Evolutionary conservation across 2,888 invertebrate genomes (phyloP), one percentile per base, ranked within the genome.

Genomic region (Cantharis nigra): DNA sequence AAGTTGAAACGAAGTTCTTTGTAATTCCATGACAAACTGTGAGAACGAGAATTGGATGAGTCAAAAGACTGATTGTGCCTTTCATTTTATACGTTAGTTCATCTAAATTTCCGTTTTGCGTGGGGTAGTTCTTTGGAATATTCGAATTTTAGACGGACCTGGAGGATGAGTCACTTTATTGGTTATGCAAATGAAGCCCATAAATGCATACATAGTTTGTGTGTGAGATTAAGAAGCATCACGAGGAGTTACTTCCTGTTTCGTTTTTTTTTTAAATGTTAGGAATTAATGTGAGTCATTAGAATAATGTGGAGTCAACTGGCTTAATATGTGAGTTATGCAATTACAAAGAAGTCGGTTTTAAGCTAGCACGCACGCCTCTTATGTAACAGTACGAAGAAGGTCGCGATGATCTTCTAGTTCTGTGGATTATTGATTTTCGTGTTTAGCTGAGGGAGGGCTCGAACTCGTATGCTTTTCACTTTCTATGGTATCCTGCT

Each of bases 401-500:
- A 76, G 76, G 77, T 72, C 72, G 69, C 71, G 64, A 18, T 70
- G 65, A 67, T 64, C 62, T 49, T 73, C 67, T 73, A 49, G 49
- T 49, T 49, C 49, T 69, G 69, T 69, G 69, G 74, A 63, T 26
- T 77, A 77, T 77, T 69, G 77, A 78, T 78, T 77, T 65, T 62
- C 62, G 70, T 18, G 49, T 11, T 67, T 26, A 4, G 62, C 13
- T 62, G 49, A 30, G 28, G 16, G 70, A 49, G 70, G 67, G 71
- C 71, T 28, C 64, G 75, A 71, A 30, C 70, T 72, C 70, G 62
- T 49, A 49, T 26, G 63, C 71, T 74, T 84, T 84, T 86, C 85
- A 80, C 85, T 86, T 83, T 85, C 85, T 79, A 81, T 82, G 84
- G 84, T 85, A 85, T 84, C 81, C 80, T 26, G 83, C 62, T 49